phyloP scores from a whole-genome alignment of 2,113 vertebrate genomes.

The Nyctereutes procyonoides region DNA sequence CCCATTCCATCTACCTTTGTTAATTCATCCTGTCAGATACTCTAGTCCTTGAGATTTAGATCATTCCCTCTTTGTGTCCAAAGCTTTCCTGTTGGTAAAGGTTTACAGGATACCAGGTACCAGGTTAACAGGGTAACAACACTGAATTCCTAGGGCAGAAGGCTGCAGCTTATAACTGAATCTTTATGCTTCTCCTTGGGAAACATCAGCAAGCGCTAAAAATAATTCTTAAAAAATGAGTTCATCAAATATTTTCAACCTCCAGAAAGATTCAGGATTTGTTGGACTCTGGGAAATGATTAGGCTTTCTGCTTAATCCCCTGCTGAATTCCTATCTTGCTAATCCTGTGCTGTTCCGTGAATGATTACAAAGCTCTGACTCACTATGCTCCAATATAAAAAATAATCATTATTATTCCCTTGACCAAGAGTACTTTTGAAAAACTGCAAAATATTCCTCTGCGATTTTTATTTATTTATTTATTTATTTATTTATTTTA shows the following conservation, averaged over 20 bases:
- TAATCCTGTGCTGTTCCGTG: slow-evolving; percentile 67
- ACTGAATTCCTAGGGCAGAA: neutral
- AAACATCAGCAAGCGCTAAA: slow-evolving; percentile 55
- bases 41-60: neutral
- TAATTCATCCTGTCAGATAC: neutral
- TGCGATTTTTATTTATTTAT: neutral
- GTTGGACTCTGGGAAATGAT: slow-evolving; percentile 66
- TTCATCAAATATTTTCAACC: slow-evolving; percentile 65
- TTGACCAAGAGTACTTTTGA: neutral
- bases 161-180: neutral
- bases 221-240: slow-evolving; percentile 50
- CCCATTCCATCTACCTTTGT: neutral
- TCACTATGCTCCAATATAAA: slow-evolving; percentile 55
- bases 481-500: too few relatives aligned
- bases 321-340: slow-evolving; percentile 66
- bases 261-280: slow-evolving; percentile 54
- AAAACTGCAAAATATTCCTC: neutral
- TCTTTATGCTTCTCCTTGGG: neutral
- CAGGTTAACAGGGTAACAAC: neutral
- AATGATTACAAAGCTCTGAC: slow-evolving; percentile 70
- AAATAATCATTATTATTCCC: slow-evolving; percentile 57
- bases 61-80: neutral
- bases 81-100: neutral
- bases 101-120: neutral
- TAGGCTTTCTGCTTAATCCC: slow-evolving; percentile 69